Evolutionary conservation across 2,888 invertebrate species (phyloP), one percentile per base, ranked within the genome.

Genomic region (Bombylius discolor): DNA sequence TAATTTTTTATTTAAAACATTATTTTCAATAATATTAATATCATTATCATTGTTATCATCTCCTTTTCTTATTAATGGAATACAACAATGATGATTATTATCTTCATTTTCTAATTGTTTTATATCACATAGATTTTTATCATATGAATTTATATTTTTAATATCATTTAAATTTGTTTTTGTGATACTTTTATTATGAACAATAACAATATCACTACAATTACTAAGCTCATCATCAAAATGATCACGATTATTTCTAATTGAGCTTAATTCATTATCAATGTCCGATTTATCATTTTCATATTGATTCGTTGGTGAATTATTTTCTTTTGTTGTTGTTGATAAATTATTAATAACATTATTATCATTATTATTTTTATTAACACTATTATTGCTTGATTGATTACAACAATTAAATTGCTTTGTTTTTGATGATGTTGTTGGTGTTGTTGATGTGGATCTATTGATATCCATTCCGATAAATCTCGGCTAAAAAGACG

Each of bases 401-500:
- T 23, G 23, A 23, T 23, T 23, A 23, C 1, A 23, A 23, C 1
- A 23, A 23, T 23, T 23, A 23, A 23, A 23, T 42, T 45, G 14
- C 36, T 36, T 9, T 36, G 36, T 36, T 36, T 6, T 36, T 36
- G 36, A 11, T 42, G 58, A 33, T 56, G 39, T 7, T 8, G 4
- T 42, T 42, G 39, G 11, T 11, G 7, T 11, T 11, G 39, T 11
- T 11, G 5, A 8, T 11, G 39, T 42, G 65, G 63, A 63, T 67
- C 61, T 62, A 70, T 64, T 67, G 71, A 58, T 61, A 59, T 62
- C 75, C 76, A 76, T 74, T 76, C 75, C 66, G 70, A 69, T 58
- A 76, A 67, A 62, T 76, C 75, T 66, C 75, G 70, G 63, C 67
- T 64, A 64, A 74, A 74, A 62, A 74, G 73, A 66, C 71, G 62